These are phyloP conservation scores for Rhinella marina DNA, from an alignment of 2,797 vertebrate species.

Conservation along the genomic window DNA sequence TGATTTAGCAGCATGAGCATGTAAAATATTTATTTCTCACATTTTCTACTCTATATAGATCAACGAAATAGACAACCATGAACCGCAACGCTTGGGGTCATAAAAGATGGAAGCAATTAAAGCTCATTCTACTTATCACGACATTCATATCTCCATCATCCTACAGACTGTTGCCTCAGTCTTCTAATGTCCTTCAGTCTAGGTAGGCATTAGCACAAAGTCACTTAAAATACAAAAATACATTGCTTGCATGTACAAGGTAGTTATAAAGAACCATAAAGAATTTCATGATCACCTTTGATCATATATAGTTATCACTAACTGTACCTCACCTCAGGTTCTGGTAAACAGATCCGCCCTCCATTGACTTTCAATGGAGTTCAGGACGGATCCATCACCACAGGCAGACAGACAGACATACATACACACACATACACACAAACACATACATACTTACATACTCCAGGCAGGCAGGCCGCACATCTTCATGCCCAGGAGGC, in stretches of 20 bases:
- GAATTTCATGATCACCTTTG: too few relatives aligned
- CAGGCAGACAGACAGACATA: too few relatives aligned
- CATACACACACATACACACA: too few relatives aligned
- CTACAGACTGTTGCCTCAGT: not conserved
- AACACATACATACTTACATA: too few relatives aligned
- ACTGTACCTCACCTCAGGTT: too few relatives aligned
- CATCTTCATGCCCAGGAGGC: too few relatives aligned
- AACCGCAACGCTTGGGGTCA: not conserved
- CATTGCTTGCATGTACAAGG: not conserved
- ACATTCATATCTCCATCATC: not conserved
- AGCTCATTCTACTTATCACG: conserved; percentile 11
- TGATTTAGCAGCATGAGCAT: conserved; percentile 24
- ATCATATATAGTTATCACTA: not conserved
- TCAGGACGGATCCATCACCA: too few relatives aligned
- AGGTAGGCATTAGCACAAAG: not conserved
- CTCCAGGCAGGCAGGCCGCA: too few relatives aligned
- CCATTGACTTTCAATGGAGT: too few relatives aligned
- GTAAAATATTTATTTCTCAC: conserved; percentile 43
- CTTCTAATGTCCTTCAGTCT: conserved; percentile 17
- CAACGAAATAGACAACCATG: not conserved
- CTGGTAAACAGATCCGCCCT: too few relatives aligned
- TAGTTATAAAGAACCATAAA: not conserved
- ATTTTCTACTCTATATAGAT: conserved; percentile 26
- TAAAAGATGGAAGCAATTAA: conserved; percentile 30
- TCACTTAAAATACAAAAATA: not conserved